Evolutionary conservation across 37 sponge, comb jelly and placozoan genomes (phyloP).

Genomic region (Beroe ovata): DNA sequence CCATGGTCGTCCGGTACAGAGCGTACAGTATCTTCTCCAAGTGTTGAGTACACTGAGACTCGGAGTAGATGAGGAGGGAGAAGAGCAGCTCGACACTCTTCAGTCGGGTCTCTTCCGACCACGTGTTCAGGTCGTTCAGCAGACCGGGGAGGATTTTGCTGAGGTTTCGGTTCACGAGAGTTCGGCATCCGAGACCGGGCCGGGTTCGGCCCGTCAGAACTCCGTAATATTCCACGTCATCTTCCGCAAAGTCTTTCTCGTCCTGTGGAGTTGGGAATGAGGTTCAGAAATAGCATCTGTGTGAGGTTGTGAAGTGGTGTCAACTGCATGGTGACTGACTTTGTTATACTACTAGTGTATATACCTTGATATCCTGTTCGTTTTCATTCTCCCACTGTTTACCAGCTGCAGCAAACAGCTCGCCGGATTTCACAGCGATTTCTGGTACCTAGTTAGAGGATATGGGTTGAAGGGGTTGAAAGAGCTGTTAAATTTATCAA

Average conservation of each 20-base stretch:
- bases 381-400: conserved; percentile 57
- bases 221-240: conserved; percentile 19
- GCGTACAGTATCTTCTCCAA: conserved; percentile 78
- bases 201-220: conserved; percentile 71
- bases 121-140: conserved; percentile 83
- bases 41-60: conserved; percentile 86
- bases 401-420: conserved; percentile 39
- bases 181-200: conserved; percentile 87
- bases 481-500: too few relatives aligned
- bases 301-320: too few relatives aligned
- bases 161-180: conserved; percentile 82
- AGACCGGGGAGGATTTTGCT: conserved; percentile 89
- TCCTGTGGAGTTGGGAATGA: too few relatives aligned
- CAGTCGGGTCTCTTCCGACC: conserved; percentile 83
- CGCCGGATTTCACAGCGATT: conserved; percentile 16
- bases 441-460: conserved; percentile 50
- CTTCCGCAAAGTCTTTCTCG: conserved; percentile 64
- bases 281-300: too few relatives aligned
- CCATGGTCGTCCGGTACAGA: conserved; percentile 77
- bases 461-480: too few relatives aligned
- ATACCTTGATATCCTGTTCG: conserved; percentile 64
- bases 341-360: too few relatives aligned
- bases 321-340: too few relatives aligned
- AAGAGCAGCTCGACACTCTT: conserved; percentile 42
- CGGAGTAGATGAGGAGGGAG: conserved; percentile 67